Percentiles rank a stretch among this genome's conserved stretches.
Conservation (phyloP, 2,797 vertebrate genomes). For the Chelon labrosus region DNA sequence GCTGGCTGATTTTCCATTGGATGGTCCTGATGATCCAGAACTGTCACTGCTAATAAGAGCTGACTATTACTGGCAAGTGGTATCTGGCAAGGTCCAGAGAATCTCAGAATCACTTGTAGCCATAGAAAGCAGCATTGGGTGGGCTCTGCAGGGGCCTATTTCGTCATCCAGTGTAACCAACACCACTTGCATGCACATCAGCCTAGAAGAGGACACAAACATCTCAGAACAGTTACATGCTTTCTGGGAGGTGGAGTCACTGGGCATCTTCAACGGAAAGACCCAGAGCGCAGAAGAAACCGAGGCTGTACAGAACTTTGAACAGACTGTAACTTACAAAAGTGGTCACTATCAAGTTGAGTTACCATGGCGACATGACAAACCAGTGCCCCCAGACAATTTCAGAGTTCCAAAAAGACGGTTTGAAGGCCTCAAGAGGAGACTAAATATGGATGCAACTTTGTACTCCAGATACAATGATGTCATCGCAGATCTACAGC, state of each 20-base stretch:
- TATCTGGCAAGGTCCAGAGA: conserved; percentile 20
- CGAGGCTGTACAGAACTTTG: background rate
- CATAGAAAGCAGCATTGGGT: too few species aligned
- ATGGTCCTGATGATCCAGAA: too few species aligned
- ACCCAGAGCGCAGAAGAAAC: background rate
- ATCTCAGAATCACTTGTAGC: too few species aligned
- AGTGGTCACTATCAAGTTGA: conserved; percentile 23
- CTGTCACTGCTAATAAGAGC: too few species aligned
- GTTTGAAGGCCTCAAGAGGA: conserved; percentile 19
- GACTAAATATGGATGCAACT: background rate
- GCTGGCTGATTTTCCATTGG: background rate
- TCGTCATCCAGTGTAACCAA: conserved; percentile 34
- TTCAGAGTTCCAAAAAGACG: conserved; percentile 5
- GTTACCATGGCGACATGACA: conserved; percentile 14
- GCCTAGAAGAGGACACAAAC: conserved; percentile 2
- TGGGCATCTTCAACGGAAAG: conserved; percentile 19
- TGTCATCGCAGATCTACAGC: conserved; percentile 12
- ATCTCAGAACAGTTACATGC: conserved; percentile 23
- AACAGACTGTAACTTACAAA: background rate
- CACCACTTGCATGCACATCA: conserved; percentile 25
- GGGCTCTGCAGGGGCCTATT: too few species aligned
- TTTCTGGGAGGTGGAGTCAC: conserved; percentile 43
- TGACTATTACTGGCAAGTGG: too few species aligned
- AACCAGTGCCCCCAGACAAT: conserved; percentile 1
- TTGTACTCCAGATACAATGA: conserved; percentile 20